Percentiles rank a stretch among this genome's conserved stretches.
Conservation (phyloP, 2,797 vertebrate species). For the Rhinatrema bivittatum region DNA sequence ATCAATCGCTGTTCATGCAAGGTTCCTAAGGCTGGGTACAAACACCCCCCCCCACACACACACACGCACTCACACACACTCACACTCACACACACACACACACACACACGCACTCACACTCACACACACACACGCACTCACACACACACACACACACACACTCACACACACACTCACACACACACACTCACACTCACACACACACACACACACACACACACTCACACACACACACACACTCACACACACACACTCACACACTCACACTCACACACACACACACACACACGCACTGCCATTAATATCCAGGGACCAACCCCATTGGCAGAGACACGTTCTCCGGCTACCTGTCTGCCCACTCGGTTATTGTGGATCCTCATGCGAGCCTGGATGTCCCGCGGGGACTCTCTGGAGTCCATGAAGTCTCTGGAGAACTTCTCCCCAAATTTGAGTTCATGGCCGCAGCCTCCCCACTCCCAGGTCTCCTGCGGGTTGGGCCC, state of each 20-base stretch:
- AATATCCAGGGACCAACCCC: too few species aligned
- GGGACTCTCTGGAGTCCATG: slow-evolving; percentile 79
- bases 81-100: too few species aligned
- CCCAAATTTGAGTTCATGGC: slow-evolving; percentile 77
- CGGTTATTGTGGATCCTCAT: slow-evolving; percentile 89
- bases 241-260: neutral
- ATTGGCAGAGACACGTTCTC: too few species aligned
- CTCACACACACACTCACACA: neutral
- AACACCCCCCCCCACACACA: too few species aligned
- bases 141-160: neutral
- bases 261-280: neutral
- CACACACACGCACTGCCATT: neutral
- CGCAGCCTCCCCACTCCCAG: slow-evolving; percentile 93
- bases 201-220: too few species aligned
- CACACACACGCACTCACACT: neutral
- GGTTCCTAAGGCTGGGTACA: too few species aligned
- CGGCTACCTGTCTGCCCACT: slow-evolving; percentile 86
- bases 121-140: neutral
- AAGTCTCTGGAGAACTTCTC: slow-evolving; percentile 86
- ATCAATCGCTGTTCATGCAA: too few species aligned
- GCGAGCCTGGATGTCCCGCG: slow-evolving; percentile 82
- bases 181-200: too few species aligned
- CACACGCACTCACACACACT: neutral
- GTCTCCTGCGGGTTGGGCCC: slow-evolving; percentile 72
- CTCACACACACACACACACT: too few species aligned